Evolutionary conservation across 2,113 vertebrate species (phyloP).

Genomic region (Menura novaehollandiae): DNA sequence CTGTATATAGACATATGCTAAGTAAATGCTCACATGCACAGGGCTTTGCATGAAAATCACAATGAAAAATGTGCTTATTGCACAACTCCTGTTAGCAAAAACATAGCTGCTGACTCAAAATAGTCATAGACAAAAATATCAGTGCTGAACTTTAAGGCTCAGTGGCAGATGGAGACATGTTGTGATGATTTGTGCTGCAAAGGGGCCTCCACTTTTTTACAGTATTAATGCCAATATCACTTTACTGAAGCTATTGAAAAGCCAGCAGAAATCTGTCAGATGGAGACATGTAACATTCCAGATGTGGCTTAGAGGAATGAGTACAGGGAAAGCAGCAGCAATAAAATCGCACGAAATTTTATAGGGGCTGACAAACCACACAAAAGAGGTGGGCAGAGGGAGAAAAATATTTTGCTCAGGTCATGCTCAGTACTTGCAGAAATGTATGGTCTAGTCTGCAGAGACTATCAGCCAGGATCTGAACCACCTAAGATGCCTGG

Average conservation of each 20-base stretch:
- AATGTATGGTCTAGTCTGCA: background rate
- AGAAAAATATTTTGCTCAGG: background rate
- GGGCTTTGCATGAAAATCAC: background rate
- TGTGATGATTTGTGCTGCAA: background rate
- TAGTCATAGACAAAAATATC: background rate
- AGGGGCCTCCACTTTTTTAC: background rate
- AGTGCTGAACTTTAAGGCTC: background rate
- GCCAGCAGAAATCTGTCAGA: background rate
- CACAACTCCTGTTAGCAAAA: background rate
- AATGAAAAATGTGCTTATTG: background rate
- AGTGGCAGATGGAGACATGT: background rate
- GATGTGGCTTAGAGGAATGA: background rate
- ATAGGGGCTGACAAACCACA: background rate
- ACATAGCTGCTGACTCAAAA: background rate
- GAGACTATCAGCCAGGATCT: background rate
- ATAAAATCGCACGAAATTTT: background rate
- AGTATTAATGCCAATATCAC: background rate
- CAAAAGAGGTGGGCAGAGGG: background rate
- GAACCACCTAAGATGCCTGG: background rate
- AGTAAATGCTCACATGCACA: background rate
- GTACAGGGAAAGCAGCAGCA: background rate
- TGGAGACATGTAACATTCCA: background rate
- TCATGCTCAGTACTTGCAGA: background rate
- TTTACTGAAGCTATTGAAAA: background rate
- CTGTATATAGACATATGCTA: background rate